Percentiles rank a stretch among this genome's conserved stretches.
Evolutionary conservation across 2,113 vertebrate species (phyloP).

Genomic region (Chloebia gouldiae): DNA sequence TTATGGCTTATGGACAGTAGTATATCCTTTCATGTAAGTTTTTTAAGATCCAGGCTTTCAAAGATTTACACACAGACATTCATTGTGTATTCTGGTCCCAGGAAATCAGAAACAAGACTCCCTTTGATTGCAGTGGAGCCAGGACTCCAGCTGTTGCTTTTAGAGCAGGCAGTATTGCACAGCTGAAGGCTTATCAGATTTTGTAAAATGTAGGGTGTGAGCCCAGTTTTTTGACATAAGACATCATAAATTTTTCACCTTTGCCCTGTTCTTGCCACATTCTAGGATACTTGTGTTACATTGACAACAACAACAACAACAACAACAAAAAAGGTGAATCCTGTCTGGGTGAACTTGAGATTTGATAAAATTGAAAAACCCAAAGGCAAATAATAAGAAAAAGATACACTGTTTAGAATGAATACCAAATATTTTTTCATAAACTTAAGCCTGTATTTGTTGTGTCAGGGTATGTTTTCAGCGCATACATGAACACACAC

Average conservation of each 20-base stretch:
- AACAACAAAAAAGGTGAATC: not conserved
- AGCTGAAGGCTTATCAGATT: not conserved
- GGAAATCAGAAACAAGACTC: constrained; percentile 7
- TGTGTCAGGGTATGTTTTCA: not conserved
- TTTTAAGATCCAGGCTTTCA: not conserved
- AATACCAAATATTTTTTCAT: not conserved
- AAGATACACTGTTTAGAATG: not conserved
- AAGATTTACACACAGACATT: not conserved
- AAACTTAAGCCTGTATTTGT: not conserved
- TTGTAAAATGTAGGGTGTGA: not conserved
- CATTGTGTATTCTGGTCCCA: not conserved
- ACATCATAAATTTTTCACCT: not conserved
- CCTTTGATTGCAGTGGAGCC: not conserved
- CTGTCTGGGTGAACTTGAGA: not conserved
- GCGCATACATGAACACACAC: not conserved
- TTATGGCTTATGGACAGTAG: not conserved
- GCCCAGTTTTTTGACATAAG: not conserved
- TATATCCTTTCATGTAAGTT: not conserved
- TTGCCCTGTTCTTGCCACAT: not conserved
- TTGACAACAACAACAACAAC: not conserved
- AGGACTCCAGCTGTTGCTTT: not conserved
- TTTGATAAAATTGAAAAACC: not conserved
- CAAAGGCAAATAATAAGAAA: not conserved
- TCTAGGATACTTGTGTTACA: not conserved
- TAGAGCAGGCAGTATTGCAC: not conserved